phyloP scores from a whole-genome alignment of 2,797 vertebrate genomes.

The Danio jaintianensis region DNA sequence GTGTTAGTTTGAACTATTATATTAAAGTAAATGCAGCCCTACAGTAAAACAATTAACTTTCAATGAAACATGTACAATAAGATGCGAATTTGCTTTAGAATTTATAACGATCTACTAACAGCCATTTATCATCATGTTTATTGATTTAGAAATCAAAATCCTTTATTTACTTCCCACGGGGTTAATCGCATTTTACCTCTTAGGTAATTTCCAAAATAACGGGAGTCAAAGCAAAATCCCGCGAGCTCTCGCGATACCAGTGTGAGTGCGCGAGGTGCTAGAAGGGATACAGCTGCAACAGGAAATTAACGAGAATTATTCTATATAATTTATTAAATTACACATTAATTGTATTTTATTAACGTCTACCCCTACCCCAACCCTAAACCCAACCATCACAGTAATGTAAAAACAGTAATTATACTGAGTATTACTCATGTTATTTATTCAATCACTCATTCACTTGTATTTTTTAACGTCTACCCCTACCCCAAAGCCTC shows the following conservation, averaged over 20 bases:
- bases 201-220: not conserved
- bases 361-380: no score
- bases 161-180: not conserved
- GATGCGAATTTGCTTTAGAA: not conserved
- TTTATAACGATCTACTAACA: not conserved
- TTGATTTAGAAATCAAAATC: not conserved
- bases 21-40: not conserved
- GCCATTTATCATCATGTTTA: not conserved
- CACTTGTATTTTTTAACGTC: no score
- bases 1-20: not conserved
- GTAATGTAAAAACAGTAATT: no score
- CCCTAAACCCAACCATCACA: no score
- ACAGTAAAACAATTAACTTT: not conserved
- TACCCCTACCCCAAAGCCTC: no score
- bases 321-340: no score
- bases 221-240: not conserved
- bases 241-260: slow-evolving; percentile 72
- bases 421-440: no score
- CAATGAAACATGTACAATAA: not conserved
- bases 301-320: no score
- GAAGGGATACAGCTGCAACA: no score
- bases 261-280: not conserved
- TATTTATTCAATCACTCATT: no score
- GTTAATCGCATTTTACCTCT: not conserved
- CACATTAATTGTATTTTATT: no score